phyloP scores from a whole-genome alignment of 2,888 invertebrate species.

The Campoplex capitator region DNA sequence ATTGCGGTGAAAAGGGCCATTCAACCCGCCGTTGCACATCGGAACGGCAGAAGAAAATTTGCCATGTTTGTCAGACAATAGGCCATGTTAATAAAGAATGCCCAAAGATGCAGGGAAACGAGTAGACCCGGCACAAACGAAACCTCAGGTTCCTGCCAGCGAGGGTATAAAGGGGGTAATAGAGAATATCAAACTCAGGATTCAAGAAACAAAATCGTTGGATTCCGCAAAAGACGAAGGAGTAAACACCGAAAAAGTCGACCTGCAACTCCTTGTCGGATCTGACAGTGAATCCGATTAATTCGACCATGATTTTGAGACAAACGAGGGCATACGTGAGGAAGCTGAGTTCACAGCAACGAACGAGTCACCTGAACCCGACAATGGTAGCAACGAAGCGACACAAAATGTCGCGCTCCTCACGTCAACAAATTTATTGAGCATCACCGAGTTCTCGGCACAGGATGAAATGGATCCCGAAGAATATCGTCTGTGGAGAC shows the following conservation, averaged over 20 bases:
- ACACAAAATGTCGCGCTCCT: background rate
- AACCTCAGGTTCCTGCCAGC: conserved; percentile 42
- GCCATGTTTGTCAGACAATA: conserved; percentile 17
- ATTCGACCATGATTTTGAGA: background rate
- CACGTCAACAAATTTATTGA: conserved; percentile 4
- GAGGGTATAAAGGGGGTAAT: conserved; percentile 14
- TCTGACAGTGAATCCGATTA: background rate
- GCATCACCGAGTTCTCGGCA: background rate
- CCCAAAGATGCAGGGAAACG: conserved; percentile 60
- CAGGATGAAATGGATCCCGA: background rate
- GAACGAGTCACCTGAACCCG: background rate
- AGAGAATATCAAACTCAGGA: background rate
- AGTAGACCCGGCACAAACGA: conserved; percentile 48
- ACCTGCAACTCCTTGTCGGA: background rate
- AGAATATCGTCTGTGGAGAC: conserved; percentile 19
- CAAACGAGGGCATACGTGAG: background rate
- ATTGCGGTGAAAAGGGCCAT: conserved; percentile 23
- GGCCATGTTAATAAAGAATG: conserved; percentile 58
- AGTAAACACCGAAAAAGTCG: background rate
- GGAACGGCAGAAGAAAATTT: conserved; percentile 19
- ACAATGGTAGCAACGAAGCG: background rate
- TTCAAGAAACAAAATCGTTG: background rate
- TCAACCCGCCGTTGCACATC: conserved; percentile 5
- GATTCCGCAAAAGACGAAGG: background rate
- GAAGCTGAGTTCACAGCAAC: background rate